Evolutionary conservation across 2,888 invertebrate genomes (phyloP).

Genomic region (Myopa tessellatipennis): DNA sequence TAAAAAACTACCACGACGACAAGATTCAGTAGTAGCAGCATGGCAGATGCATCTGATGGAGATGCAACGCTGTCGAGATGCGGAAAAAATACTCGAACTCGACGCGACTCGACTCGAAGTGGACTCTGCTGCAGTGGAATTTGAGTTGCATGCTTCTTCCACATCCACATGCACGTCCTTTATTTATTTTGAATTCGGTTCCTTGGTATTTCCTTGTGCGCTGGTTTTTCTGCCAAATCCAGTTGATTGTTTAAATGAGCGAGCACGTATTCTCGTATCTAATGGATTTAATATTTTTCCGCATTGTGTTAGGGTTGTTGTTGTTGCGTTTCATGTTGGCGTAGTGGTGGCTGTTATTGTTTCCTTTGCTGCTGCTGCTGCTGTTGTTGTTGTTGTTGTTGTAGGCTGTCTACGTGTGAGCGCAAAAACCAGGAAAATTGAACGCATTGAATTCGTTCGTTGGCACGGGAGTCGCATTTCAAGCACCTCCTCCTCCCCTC

Average conservation of each 20-base stretch:
- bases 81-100: background rate
- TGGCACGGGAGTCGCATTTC: conserved; percentile 15
- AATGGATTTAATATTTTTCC: conserved; percentile 26
- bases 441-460: background rate
- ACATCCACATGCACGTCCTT: background rate
- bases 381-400: too few relatives aligned
- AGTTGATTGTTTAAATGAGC: conserved; percentile 23
- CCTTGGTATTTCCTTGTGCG: background rate
- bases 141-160: conserved; percentile 1
- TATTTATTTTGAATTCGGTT: conserved; percentile 5
- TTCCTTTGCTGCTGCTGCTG: too few relatives aligned
- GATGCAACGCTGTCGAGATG: background rate
- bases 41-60: conserved; percentile 24
- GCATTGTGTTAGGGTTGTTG: conserved; percentile 11
- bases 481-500: background rate
- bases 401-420: background rate
- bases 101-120: background rate
- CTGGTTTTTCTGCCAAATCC: conserved; percentile 18
- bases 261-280: conserved; percentile 19
- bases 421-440: background rate
- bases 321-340: background rate
- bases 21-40: background rate
- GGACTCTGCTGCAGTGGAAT: conserved; percentile 7
- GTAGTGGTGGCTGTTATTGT: background rate
- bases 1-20: too few relatives aligned